Base-by-base conservation (phyloP, 2,113 vertebrate genomes). In the Apeltes quadracus region DNA sequence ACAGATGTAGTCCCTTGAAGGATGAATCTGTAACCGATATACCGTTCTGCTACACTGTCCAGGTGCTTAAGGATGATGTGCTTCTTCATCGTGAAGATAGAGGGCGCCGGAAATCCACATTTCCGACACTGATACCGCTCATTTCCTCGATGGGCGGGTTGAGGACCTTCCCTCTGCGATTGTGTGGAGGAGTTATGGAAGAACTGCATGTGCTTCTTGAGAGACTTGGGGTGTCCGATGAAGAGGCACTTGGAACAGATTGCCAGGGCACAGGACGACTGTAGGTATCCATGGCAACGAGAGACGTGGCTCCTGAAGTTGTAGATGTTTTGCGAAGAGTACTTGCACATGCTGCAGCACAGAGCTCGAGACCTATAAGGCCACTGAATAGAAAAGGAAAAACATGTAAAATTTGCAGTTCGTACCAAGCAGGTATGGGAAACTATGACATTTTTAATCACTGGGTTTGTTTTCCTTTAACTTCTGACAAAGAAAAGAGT, bases 21-120 rank as follows among this genome's bases (percentile, higher is more conserved):
- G 36, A 78, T 64, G 58, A 89, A 56, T 65, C 88, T 85, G 74
- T 91, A 92, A 11, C 92, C 92, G 3, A 91, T 91, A 38, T 86
- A 92, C 56, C 85, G 79, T 51, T 93, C 90, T 15, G 91, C 85
- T 57, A 93, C 43, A 53, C 39, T 67, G 1, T 88, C 82, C 73
- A 92, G 67, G 74, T 94, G 93, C 70, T 90, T 92, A 44, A 94
- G 86, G 57, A 94, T 92, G 68, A 94, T 80, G 73, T 94, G 93
- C 79, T 94, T 93, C 83, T 93, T 93, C 61, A 93, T 87, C 0
- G 77, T 75, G 34, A 92, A 93, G 72, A 94, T 72, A 10, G 90
- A 90, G 3, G 91, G 84, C 59, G 71, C 76, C 4, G 88, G 91
- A 18, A 87, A 89, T 12, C 83, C 83, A 65, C 93, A 94, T 61